Evolutionary conservation across 2,888 invertebrate species (phyloP), one percentile per base, ranked within the genome.

Genomic region (Coremacera marginata): DNA sequence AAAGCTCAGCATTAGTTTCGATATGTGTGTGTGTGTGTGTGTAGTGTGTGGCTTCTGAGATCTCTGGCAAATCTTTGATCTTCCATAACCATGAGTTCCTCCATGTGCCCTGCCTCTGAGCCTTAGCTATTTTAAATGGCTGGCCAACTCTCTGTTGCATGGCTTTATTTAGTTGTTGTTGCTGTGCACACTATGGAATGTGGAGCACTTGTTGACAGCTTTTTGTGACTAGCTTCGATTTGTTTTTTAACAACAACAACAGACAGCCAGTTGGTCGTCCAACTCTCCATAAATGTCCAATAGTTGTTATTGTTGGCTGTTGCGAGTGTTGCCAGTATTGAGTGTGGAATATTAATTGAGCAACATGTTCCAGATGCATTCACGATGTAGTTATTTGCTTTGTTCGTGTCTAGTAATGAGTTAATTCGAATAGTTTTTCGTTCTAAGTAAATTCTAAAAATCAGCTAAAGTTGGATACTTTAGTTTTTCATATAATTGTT

Each of bases 291-390:
- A 67, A 67, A 67, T 51, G 65, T 49, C 27, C 34, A 37, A 11
- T 55, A 51, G 57, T 19, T 14, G 16, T 22, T 22, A 31, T 60
- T 70, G n/a, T 19, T 34, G 34, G 60, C n/a, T 5, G 76, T 52
- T 62, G 25, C 44, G 44, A 65, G 63, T 76, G 76, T 71, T 76
- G 76, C 71, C 70, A 76, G 34, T 62, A 7, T 51, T 76, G 72
- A 70, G 78, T 78, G 76, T 75, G 76, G 79, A 78, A 80, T 80
- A 80, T 77, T 80, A 78, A 80, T 80, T 78, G 77, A 65, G 71
- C 57, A 52, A 70, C 79, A 65, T 75, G 77, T 71, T 78, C 68
- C 63, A 76, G 76, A 75, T 79, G 77, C 77, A 65, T 72, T 49
- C 37, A 16, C 27, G 72, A n/a, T 44, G 44, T 44, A 44, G 44